phyloP scores from a whole-genome alignment of 2,888 invertebrate genomes.

The Dryobotodes eremita region DNA sequence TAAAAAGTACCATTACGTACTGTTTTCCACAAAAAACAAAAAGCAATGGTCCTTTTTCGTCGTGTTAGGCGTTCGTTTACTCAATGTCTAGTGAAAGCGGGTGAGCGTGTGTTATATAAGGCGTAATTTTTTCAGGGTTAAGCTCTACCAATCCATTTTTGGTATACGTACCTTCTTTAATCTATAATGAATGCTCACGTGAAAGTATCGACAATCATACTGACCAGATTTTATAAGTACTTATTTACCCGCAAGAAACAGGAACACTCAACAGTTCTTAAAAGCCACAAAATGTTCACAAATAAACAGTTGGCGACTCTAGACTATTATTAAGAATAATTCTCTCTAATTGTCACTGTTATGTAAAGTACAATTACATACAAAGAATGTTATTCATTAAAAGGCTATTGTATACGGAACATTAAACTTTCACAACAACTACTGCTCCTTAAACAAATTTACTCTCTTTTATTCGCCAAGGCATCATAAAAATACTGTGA shows the following conservation, averaged over 20 bases:
- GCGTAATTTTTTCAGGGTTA: neutral
- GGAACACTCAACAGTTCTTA: neutral
- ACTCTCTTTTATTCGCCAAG: too few relatives aligned
- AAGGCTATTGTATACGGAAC: constrained; percentile 22
- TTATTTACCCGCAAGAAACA: neutral
- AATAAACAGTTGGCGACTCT: constrained; percentile 11
- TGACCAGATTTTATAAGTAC: neutral
- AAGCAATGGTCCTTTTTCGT: neutral
- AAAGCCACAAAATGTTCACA: neutral
- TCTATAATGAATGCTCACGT: neutral
- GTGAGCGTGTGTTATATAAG: too few relatives aligned
- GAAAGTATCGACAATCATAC: neutral
- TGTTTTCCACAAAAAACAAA: too few relatives aligned
- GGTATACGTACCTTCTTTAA: neutral
- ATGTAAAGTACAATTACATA: too few relatives aligned
- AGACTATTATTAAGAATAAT: neutral
- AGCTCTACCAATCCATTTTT: neutral
- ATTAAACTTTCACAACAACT: constrained; percentile 40
- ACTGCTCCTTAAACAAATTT: too few relatives aligned
- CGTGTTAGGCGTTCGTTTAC: neutral
- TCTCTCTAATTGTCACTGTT: too few relatives aligned
- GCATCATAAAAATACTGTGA: constrained; percentile 49
- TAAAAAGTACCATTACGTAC: too few relatives aligned
- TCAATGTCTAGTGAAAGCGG: neutral
- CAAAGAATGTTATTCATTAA: constrained; percentile 31